These are phyloP conservation scores for Dipodomys stephensi DNA, from an alignment of 2,113 vertebrate genomes.

Conservation along the genomic window DNA sequence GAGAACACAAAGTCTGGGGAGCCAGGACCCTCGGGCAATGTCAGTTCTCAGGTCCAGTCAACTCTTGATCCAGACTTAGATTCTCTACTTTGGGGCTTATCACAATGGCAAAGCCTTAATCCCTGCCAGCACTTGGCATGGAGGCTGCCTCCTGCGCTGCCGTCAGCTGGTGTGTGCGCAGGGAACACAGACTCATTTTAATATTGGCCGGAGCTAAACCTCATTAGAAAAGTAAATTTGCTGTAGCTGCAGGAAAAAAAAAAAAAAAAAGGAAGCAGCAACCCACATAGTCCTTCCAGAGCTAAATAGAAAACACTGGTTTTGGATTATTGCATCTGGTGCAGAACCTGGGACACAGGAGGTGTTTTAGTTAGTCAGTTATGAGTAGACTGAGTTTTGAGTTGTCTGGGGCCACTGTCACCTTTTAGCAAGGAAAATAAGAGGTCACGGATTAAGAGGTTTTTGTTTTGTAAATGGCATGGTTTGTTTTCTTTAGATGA, in stretches of 20 bases:
- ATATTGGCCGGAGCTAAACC: constrained; percentile 75
- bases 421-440: neutral
- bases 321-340: constrained; percentile 4
- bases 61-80: neutral
- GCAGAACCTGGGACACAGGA: neutral
- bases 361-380: neutral
- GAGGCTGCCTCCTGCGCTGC: constrained; percentile 42
- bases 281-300: constrained; percentile 52
- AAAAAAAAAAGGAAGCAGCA: neutral
- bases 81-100: neutral
- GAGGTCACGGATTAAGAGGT: neutral
- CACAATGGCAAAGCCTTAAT: constrained; percentile 1
- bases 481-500: neutral
- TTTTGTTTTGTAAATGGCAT: too few species aligned
- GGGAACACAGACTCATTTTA: constrained; percentile 72
- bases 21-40: neutral
- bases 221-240: constrained; percentile 83
- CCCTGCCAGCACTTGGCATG: constrained; percentile 32
- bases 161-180: constrained; percentile 49
- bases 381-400: neutral
- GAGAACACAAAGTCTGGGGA: neutral
- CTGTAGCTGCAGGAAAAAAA: constrained; percentile 63
- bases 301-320: constrained; percentile 43
- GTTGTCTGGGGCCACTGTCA: neutral
- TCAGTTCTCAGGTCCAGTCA: neutral